These are phyloP conservation scores for Cryptotermes secundus DNA, from an alignment of 1,140 invertebrate genomes.

Conservation along the genomic window DNA sequence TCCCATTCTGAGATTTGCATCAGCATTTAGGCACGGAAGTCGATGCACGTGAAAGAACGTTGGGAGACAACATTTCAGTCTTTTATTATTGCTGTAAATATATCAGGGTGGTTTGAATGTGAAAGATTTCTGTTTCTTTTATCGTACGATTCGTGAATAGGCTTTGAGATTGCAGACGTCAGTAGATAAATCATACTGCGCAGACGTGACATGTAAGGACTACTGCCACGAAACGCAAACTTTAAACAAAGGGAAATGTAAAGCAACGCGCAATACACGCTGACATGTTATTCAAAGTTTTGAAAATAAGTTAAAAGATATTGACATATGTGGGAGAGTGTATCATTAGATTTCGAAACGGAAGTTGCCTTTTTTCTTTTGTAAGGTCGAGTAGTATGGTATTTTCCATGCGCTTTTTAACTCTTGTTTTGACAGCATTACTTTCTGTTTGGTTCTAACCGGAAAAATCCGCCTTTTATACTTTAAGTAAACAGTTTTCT, in stretches of 20 bases:
- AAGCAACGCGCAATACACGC: neutral
- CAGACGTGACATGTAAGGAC: neutral
- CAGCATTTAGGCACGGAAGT: neutral
- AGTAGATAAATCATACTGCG: neutral
- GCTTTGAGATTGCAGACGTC: neutral
- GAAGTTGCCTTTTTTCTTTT: too few species aligned
- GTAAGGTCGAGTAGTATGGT: too few species aligned
- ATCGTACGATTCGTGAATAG: neutral
- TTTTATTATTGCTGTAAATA: neutral
- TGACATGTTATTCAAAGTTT: constrained; percentile 18
- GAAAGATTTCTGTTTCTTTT: neutral
- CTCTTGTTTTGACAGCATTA: too few species aligned
- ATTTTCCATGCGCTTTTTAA: too few species aligned
- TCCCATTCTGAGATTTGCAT: too few species aligned
- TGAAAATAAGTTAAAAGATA: constrained; percentile 2
- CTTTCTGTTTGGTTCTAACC: too few species aligned
- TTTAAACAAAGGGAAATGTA: neutral
- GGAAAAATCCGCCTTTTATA: too few species aligned
- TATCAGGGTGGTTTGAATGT: constrained; percentile 1
- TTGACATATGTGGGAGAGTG: neutral
- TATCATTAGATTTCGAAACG: too few species aligned
- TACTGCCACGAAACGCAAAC: neutral
- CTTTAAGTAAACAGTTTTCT: too few species aligned
- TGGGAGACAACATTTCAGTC: too few species aligned
- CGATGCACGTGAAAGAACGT: neutral